phyloP scores from a whole-genome alignment of 2,888 invertebrate genomes.

The Yponomeuta cagnagella region DNA sequence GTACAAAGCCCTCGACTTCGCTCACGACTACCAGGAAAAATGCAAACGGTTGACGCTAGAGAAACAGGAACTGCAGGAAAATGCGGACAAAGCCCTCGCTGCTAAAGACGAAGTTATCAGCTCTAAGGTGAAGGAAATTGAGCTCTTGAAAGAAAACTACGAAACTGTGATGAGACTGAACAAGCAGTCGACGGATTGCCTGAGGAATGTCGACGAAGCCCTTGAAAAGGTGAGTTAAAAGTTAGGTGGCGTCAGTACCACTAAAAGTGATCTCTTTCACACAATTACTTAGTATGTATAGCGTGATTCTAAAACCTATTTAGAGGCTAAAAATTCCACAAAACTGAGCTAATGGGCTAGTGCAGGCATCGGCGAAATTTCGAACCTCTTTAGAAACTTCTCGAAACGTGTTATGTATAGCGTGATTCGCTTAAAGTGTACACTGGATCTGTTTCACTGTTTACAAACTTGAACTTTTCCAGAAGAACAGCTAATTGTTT shows the following conservation, averaged over 20 bases:
- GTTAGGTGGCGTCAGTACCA: no score
- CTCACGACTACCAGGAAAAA: constrained; percentile 81
- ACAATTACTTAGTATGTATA: no score
- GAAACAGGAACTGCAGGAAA: constrained; percentile 49
- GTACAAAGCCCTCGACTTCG: constrained; percentile 81
- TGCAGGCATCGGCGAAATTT: no score
- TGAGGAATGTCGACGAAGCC: constrained; percentile 76
- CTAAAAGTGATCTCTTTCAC: no score
- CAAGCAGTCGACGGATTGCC: constrained; percentile 75
- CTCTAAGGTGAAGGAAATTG: constrained; percentile 54
- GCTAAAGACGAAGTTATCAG: constrained; percentile 40
- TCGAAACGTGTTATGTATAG: no score
- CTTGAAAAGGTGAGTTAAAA: constrained; percentile 61
- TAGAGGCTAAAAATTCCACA: no score
- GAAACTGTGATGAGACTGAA: constrained; percentile 70
- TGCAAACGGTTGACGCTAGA: constrained; percentile 72
- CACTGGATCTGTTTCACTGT: no score
- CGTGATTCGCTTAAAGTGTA: no score
- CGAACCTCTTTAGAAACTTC: no score
- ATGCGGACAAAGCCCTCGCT: constrained; percentile 46
- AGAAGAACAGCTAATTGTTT: neutral
- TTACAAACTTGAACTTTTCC: no score
- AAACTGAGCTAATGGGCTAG: no score
- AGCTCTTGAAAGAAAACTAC: constrained; percentile 65
- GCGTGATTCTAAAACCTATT: no score